phyloP scores from a whole-genome alignment of 2,888 invertebrate genomes.

The Acleris emargana region DNA sequence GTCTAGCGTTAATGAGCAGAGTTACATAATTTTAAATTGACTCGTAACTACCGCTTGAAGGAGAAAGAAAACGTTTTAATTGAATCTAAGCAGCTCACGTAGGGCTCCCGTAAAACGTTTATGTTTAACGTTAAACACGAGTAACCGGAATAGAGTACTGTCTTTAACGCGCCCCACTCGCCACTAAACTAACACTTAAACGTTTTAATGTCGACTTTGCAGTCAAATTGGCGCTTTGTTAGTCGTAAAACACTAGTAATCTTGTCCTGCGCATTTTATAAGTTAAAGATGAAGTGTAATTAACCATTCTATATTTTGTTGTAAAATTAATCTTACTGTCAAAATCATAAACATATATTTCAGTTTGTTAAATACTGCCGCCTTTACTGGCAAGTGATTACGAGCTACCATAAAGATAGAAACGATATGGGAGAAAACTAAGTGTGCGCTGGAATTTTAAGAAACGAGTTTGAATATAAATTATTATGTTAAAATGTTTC shows the following conservation, averaged over 20 bases:
- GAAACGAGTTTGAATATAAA: too few relatives aligned
- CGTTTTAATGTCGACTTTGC: conserved; percentile 33
- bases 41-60: conserved; percentile 21
- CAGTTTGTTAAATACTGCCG: too few relatives aligned
- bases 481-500: too few relatives aligned
- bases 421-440: too few relatives aligned
- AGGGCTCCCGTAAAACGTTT: conserved; percentile 67
- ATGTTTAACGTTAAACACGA: conserved; percentile 64
- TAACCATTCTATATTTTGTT: background rate
- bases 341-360: too few relatives aligned
- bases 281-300: background rate
- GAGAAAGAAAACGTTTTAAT: conserved; percentile 45
- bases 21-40: conserved; percentile 35
- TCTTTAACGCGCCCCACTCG: conserved; percentile 59
- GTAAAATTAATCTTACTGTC: too few relatives aligned
- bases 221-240: conserved; percentile 8
- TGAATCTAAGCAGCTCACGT: conserved; percentile 69
- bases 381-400: too few relatives aligned
- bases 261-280: background rate
- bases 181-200: conserved; percentile 55
- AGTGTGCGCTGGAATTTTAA: too few relatives aligned
- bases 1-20: conserved; percentile 26
- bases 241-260: conserved; percentile 11
- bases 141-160: conserved; percentile 64
- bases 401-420: too few relatives aligned